These are phyloP conservation scores for Stichodactyla helianthus DNA, from an alignment of 64 coral and sea anemone genomes.

Conservation along the genomic window DNA sequence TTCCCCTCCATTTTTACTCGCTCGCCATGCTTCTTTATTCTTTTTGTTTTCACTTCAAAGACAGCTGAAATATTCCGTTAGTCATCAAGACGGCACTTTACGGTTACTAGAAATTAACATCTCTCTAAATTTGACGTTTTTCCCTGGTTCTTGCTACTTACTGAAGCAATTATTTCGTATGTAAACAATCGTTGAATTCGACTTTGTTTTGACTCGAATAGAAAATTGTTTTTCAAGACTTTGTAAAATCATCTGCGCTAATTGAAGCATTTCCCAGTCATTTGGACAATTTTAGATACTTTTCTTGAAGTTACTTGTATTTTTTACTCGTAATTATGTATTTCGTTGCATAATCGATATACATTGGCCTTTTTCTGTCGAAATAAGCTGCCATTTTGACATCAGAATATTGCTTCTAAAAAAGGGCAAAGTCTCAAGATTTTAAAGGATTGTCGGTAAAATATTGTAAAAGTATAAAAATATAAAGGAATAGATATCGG, in stretches of 20 bases:
- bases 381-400: background rate
- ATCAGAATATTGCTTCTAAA: background rate
- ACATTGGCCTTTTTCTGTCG: background rate
- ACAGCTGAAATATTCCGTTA: background rate
- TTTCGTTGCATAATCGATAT: background rate
- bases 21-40: background rate
- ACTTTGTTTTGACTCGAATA: background rate
- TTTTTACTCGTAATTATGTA: background rate
- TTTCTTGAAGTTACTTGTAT: background rate
- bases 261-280: background rate
- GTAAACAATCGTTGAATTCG: background rate
- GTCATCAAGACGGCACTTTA: background rate
- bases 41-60: background rate
- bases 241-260: background rate
- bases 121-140: background rate
- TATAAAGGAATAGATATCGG: too few species aligned
- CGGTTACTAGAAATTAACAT: background rate
- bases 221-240: background rate
- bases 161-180: conserved; percentile 13
- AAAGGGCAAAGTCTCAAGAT: background rate
- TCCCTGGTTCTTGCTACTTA: background rate
- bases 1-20: background rate
- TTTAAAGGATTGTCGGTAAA: too few species aligned
- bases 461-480: too few species aligned
- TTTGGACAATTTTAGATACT: background rate